Evolutionary conservation across 2,797 vertebrate genomes (phyloP).

Genomic region (Peromyscus aztecus): DNA sequence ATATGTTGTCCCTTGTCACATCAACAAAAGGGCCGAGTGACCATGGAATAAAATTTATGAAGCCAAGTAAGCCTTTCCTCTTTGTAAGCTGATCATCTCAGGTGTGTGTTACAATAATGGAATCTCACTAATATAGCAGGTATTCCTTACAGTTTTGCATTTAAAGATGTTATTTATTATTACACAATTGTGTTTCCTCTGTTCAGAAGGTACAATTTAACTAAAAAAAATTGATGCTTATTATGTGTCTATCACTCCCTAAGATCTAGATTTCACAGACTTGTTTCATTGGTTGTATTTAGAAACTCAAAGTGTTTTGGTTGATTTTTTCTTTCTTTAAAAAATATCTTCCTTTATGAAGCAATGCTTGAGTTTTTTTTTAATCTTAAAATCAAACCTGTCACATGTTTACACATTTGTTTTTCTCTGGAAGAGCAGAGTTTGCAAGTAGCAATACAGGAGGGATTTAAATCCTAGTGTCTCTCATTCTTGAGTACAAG

Average conservation of each 20-base stretch:
- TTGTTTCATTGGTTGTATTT: not conserved
- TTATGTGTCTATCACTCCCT: not conserved
- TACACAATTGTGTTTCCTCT: not conserved
- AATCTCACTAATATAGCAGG: not conserved
- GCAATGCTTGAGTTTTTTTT: not conserved
- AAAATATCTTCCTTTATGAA: slow-evolving; percentile 37
- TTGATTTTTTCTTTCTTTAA: slow-evolving; percentile 6
- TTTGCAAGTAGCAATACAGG: not conserved
- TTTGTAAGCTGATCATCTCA: not conserved
- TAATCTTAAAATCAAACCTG: not conserved
- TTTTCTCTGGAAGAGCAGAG: not conserved
- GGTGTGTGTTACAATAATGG: not conserved
- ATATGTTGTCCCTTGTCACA: too few relatives aligned
- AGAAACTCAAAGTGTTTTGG: not conserved
- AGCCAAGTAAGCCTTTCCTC: not conserved
- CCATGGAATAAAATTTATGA: not conserved
- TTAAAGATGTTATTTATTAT: slow-evolving; percentile 33
- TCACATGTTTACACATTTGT: not conserved
- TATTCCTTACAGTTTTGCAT: not conserved
- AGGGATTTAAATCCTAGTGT: not conserved
- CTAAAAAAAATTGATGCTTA: not conserved
- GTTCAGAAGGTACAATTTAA: not conserved
- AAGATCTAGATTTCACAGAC: not conserved
- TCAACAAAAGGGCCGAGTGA: not conserved
- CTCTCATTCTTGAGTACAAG: not conserved